Evolutionary conservation across 2,797 vertebrate genomes (phyloP).

Genomic region (Leptodactylus fallax): DNA sequence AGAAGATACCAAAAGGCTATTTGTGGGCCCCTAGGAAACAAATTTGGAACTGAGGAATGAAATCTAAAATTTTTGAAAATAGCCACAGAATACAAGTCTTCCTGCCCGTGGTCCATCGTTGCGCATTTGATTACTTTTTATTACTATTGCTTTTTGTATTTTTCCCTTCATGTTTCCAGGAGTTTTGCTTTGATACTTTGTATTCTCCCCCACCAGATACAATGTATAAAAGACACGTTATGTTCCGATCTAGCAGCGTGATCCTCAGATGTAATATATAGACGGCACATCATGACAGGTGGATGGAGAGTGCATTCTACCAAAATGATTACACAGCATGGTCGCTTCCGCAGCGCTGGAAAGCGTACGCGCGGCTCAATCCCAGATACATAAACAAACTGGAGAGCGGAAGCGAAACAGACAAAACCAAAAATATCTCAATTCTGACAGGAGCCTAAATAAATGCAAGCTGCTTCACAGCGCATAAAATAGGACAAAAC

Average conservation of each 20-base stretch:
- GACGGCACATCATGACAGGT: conserved; percentile 25
- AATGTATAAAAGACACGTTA: background rate
- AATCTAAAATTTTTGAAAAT: too few species aligned
- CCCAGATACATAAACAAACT: conserved; percentile 8
- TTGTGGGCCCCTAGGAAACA: too few species aligned
- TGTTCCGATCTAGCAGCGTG: background rate
- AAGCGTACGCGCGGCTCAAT: background rate
- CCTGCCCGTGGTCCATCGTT: too few species aligned
- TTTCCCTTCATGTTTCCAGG: background rate
- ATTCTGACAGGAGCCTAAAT: conserved; percentile 20
- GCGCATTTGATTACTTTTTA: background rate
- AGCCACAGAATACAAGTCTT: too few species aligned
- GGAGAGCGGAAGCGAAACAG: background rate
- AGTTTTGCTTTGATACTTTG: background rate
- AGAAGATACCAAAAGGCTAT: too few species aligned
- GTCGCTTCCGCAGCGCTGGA: background rate
- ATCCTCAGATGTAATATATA: conserved; percentile 13
- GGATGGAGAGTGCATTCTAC: conserved; percentile 12
- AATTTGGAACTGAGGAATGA: too few species aligned
- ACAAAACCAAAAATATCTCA: conserved; percentile 6
- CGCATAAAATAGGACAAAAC: background rate
- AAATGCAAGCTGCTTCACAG: conserved; percentile 10
- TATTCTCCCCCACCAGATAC: background rate
- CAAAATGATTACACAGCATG: conserved; percentile 34
- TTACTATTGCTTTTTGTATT: background rate